Base-by-base conservation (phyloP, 1,140 invertebrate genomes). In the Oppia nitens region DNA sequence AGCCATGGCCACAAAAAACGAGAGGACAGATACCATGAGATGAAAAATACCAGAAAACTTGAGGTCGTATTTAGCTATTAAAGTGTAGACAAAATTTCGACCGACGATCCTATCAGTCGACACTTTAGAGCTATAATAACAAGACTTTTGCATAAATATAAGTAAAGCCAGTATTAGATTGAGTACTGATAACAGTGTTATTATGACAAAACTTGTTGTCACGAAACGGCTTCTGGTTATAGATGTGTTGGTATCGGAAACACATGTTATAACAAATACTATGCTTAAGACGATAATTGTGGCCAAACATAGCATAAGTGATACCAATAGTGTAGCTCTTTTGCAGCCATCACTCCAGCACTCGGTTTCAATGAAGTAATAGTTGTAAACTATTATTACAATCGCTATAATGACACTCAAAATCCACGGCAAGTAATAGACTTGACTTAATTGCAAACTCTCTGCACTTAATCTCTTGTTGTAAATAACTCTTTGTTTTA, bases 1-100 rank as follows among this genome's bases (percentile, higher is more conserved):
- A 21, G 45, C 56, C 14, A 57, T 57, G 1, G 25, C 40, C 9
- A 48, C 48, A 9, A 27, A 11, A 49, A 57, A 57, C 23, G 45
- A 1, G 4, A 57, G 40, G 9, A 57, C 11, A 12, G 20, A 17
- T 17, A 24, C 26, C 2, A 57, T 1, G 1, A 57, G 17, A 40
- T 57, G 56, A 49, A 57, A 12, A 52, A 57, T 12, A 9, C n/a
- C 56, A 49, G 32, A 17, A 21, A 57, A 48, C 26, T 57, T 57
- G n/a, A 57, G n/a, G 40, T 57, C 56, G 32, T 57, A 57, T n/a
- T 52, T 48, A 3, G 50, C 11, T 2, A 23, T 49, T 1, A 28
- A 21, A 20, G 14, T 47, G 2, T 11, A 14, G 3, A 55, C 26
- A 14, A 20, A 47, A 47, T 47, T 28, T 9, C 4, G 6, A 4